A percentile compares a stretch with the other conserved stretches of the same genome.
Conservation (phyloP, 1,140 invertebrate species). For the Drosophila quadrilineata region DNA sequence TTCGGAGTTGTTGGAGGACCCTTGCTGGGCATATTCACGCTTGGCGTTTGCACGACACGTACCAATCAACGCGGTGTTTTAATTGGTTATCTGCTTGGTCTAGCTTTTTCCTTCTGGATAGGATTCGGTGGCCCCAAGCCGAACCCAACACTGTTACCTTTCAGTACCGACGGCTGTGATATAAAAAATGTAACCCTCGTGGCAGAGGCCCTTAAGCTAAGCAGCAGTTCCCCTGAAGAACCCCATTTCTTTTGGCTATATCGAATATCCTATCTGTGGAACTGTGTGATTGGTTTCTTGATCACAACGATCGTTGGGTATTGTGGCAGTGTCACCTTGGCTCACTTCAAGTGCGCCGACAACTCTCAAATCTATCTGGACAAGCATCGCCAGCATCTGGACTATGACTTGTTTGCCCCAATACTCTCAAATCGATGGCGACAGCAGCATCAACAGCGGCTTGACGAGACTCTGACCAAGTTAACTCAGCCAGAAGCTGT, state of each 20-base stretch:
- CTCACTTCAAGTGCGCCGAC: slow-evolving; percentile 48
- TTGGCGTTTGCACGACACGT: slow-evolving; percentile 88
- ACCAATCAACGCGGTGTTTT: slow-evolving; percentile 88
- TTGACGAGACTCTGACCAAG: slow-evolving; percentile 54
- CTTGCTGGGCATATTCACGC: slow-evolving; percentile 88
- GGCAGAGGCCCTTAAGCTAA: slow-evolving; percentile 25
- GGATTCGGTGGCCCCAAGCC: slow-evolving; percentile 92
- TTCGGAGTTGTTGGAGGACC: slow-evolving; percentile 92
- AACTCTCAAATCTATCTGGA: slow-evolving; percentile 71
- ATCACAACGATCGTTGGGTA: slow-evolving; percentile 86
- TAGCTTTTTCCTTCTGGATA: slow-evolving; percentile 90
- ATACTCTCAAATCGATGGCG: slow-evolving; percentile 82
- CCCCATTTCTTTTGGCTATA: slow-evolving; percentile 66
- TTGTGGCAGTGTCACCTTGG: slow-evolving; percentile 82
- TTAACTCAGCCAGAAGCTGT: slow-evolving; percentile 23
- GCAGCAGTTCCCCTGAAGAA: slow-evolving; percentile 14
- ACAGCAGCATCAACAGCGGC: slow-evolving; percentile 29
- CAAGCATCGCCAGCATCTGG: slow-evolving; percentile 50
- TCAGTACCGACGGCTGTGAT: slow-evolving; percentile 84
- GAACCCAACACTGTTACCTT: slow-evolving; percentile 82
- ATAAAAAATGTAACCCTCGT: slow-evolving; percentile 32
- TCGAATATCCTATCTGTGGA: slow-evolving; percentile 94
- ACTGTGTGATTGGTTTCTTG: slow-evolving; percentile 87
- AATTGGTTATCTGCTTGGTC: slow-evolving; percentile 85
- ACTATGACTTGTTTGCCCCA: slow-evolving; percentile 86